These are phyloP conservation scores for Flexamia atlantica DNA, from an alignment of 2,888 invertebrate genomes.

Conservation along the genomic window DNA sequence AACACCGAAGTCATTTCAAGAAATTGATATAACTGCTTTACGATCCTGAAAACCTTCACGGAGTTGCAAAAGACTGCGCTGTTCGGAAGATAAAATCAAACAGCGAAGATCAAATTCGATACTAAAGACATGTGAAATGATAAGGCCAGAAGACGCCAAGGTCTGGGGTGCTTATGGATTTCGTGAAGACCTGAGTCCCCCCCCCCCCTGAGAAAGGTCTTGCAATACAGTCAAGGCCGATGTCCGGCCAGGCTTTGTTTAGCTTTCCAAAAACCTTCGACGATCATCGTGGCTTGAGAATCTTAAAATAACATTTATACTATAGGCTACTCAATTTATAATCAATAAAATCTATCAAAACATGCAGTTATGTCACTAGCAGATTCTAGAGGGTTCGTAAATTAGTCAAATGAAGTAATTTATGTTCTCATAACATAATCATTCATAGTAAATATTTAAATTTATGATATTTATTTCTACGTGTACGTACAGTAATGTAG, in stretches of 20 bases:
- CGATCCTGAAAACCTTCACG: neutral
- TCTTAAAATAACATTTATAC: too few species aligned
- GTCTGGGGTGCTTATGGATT: constrained; percentile 24
- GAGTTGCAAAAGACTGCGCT: neutral
- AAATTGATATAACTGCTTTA: too few species aligned
- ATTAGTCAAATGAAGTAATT: too few species aligned
- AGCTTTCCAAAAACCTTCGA: constrained; percentile 13
- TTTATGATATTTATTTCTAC: too few species aligned
- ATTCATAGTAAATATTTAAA: too few species aligned
- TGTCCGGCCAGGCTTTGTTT: constrained; percentile 8
- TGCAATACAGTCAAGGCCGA: constrained; percentile 4
- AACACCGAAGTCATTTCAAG: too few species aligned
- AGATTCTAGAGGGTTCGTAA: too few species aligned
- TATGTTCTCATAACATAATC: too few species aligned
- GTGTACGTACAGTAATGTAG: too few species aligned
- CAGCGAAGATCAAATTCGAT: constrained; percentile 17
- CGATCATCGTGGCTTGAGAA: neutral
- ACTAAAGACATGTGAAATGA: constrained; percentile 25
- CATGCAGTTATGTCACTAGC: too few species aligned
- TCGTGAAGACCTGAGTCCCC: neutral
- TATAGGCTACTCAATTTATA: too few species aligned
- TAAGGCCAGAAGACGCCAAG: constrained; percentile 4
- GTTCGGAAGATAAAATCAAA: neutral
- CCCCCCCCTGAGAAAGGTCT: constrained; percentile 15
- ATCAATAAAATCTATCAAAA: too few species aligned